These are phyloP conservation scores for Bos javanicus DNA, from an alignment of 2,113 vertebrate genomes.

Conservation along the genomic window DNA sequence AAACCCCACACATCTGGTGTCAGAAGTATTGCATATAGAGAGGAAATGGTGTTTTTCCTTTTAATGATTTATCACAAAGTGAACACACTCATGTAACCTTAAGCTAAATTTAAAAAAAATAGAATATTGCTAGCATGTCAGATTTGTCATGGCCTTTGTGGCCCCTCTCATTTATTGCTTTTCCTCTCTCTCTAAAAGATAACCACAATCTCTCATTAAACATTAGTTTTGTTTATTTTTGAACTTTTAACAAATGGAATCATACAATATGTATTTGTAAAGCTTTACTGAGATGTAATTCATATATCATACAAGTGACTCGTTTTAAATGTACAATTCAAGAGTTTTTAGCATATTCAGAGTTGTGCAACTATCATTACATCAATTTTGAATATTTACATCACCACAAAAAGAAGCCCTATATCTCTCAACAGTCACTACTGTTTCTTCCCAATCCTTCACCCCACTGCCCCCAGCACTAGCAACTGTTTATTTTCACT, in stretches of 20 bases:
- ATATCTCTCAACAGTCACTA: background rate
- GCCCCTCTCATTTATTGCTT: background rate
- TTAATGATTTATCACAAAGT: background rate
- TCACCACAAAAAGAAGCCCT: background rate
- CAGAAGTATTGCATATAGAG: background rate
- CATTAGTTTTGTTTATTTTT: background rate
- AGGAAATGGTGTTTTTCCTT: background rate
- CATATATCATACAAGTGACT: background rate
- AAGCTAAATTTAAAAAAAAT: background rate
- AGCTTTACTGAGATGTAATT: background rate
- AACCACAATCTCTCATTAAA: background rate
- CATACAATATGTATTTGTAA: background rate
- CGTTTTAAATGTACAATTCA: background rate
- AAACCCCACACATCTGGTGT: background rate
- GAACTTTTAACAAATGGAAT: background rate
- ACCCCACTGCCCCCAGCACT: background rate
- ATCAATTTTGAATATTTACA: background rate
- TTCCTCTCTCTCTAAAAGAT: background rate
- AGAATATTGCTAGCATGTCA: background rate
- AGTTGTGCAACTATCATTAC: background rate
- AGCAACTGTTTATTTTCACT: background rate
- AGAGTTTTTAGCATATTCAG: background rate
- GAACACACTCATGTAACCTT: background rate
- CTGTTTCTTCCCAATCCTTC: background rate
- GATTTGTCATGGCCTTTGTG: background rate